Base-by-base conservation (phyloP, 2,797 vertebrate species). In the Apodemus agrarius region DNA sequence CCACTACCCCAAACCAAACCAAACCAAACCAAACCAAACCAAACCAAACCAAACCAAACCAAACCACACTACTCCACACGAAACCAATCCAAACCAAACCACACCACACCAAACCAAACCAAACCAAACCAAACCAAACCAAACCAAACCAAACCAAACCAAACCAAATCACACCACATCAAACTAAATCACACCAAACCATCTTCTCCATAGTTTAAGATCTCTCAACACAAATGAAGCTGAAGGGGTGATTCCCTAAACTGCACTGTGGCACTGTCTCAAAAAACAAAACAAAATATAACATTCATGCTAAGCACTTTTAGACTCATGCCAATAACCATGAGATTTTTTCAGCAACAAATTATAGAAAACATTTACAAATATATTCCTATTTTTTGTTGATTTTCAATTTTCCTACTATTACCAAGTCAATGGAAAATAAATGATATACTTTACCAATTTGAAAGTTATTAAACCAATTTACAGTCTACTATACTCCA, bases 51-150 rank as follows among this genome's bases (percentile, higher is more conserved):
- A 54, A 54, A 0, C 17, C 59, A 43, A 43, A 43, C 3, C 43
- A 43, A 43, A 43, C 3, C 4, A 9, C 46, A 49, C 46, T 1
- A 26, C 11, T 3, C 10, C 1, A 24, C n/a, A 22, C 0, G 4
- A 1, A 57, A 13, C 34, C 34, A 24, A n/a, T n/a, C n/a, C n/a
- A n/a, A 13, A 37, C 6, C 13, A 37, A 40, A 0, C 0, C 4
- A 11, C 34, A 21, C 19, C 21, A 54, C 21, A 21, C 2, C n/a
- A 57, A 24, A 0, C 19, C 61, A 29, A 11, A 29, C 5, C 1
- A 24, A 37, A 24, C 0, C 11, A 1, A 37, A 14, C 21, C 22
- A 37, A 13, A 37, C 3, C 37, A 40, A 40, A 0, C 6, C 31
- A 17, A 37, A 21, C 1, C 3, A 17, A 43, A 40, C 0, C 7